Conservation (phyloP, 23 tunicate species). For the Oikopleura vanhoeffeni region DNA sequence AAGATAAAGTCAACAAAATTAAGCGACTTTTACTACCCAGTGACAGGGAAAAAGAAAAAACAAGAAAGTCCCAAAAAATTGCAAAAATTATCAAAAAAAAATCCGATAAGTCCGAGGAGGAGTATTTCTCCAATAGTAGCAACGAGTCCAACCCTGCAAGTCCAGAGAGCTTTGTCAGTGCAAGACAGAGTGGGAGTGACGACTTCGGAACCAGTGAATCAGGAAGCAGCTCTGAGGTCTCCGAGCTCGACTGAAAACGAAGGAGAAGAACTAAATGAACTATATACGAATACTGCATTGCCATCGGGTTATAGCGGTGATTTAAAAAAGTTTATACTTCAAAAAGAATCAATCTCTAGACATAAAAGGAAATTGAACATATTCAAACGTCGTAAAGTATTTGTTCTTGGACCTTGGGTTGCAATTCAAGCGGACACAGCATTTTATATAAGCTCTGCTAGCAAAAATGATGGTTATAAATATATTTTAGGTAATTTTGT, state of each 20-base stretch:
- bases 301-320: background rate
- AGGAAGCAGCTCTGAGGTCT: too few relatives aligned
- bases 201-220: background rate
- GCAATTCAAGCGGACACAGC: background rate
- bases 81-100: too few relatives aligned
- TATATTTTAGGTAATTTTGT: too few relatives aligned
- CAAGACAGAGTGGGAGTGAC: background rate
- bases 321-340: background rate
- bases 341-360: background rate
- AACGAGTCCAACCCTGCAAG: too few relatives aligned
- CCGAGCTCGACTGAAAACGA: too few relatives aligned
- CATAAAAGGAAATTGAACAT: background rate
- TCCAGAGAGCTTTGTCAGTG: background rate
- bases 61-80: too few relatives aligned
- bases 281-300: background rate
- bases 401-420: background rate
- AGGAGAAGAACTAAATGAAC: background rate
- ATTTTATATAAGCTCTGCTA: background rate
- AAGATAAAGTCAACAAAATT: background rate
- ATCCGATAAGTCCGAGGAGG: too few relatives aligned
- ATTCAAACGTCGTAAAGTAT: background rate
- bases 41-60: background rate
- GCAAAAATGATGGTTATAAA: background rate
- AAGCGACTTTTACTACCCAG: background rate
- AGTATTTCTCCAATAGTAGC: too few relatives aligned